These are phyloP conservation scores for Lymantria monacha DNA, from an alignment of 2,888 invertebrate species.

Conservation along the genomic window DNA sequence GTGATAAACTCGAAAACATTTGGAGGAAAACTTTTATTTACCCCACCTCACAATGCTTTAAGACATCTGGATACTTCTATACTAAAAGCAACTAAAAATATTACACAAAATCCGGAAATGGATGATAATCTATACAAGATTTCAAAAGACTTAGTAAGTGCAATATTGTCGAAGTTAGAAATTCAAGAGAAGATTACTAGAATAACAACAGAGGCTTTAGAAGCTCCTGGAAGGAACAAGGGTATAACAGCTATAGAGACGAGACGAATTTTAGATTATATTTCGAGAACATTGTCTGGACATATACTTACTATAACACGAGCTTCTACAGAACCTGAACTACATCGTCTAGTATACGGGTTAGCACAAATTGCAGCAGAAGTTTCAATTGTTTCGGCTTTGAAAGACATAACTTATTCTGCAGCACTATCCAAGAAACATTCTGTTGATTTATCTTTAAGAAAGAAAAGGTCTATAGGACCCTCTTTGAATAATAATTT, in stretches of 20 bases:
- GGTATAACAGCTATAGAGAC: slow-evolving; percentile 76
- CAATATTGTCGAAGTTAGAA: slow-evolving; percentile 69
- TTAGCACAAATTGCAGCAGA: slow-evolving; percentile 76
- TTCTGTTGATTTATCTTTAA: slow-evolving; percentile 66
- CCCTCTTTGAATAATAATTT: slow-evolving; percentile 17
- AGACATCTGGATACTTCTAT: slow-evolving; percentile 66
- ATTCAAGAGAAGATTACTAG: slow-evolving; percentile 76
- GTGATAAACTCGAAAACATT: slow-evolving; percentile 38
- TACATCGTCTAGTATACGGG: slow-evolving; percentile 73
- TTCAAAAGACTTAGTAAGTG: slow-evolving; percentile 70
- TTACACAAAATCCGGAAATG: slow-evolving; percentile 70
- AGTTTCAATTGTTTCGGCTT: slow-evolving; percentile 70
- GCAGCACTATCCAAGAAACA: slow-evolving; percentile 70
- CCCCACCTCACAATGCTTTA: slow-evolving; percentile 62
- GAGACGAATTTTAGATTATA: slow-evolving; percentile 71
- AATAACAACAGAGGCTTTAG: slow-evolving; percentile 70
- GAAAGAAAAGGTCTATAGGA: slow-evolving; percentile 58
- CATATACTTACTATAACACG: slow-evolving; percentile 69
- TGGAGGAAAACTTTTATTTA: slow-evolving; percentile 45
- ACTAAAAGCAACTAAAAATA: slow-evolving; percentile 62
- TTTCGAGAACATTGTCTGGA: slow-evolving; percentile 69
- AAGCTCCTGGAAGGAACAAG: slow-evolving; percentile 70
- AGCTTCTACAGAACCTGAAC: slow-evolving; percentile 72
- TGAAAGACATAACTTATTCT: slow-evolving; percentile 73
- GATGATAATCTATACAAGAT: slow-evolving; percentile 69